phyloP scores from a whole-genome alignment of 2,113 vertebrate genomes.

The Ophiodon elongatus region DNA sequence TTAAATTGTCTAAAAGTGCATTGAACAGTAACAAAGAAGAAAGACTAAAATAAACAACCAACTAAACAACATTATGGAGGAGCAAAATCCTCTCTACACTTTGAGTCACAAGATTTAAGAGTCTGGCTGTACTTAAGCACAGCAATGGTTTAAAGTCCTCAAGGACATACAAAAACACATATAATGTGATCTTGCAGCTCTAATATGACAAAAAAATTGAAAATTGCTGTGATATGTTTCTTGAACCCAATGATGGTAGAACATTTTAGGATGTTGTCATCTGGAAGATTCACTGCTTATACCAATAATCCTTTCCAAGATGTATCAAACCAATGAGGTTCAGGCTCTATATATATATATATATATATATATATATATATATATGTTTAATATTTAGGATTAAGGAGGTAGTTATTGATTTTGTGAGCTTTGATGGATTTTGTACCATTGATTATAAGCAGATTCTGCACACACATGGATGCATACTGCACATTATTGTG shows the following conservation, averaged over 20 bases:
- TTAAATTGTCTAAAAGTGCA: too few species aligned
- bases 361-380: not conserved
- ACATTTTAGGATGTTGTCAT: not conserved
- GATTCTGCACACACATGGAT: constrained; percentile 22
- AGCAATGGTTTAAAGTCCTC: not conserved
- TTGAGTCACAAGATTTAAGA: constrained; percentile 1
- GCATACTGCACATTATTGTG: not conserved
- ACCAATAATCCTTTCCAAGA: not conserved
- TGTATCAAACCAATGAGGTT: constrained; percentile 14
- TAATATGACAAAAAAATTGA: not conserved
- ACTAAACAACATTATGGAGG: not conserved
- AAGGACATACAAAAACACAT: not conserved
- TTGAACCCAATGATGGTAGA: not conserved
- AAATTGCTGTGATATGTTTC: too few species aligned
- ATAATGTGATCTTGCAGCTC: not conserved
- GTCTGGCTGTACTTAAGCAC: not conserved
- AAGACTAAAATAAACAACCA: not conserved
- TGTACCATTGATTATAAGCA: constrained; percentile 33
- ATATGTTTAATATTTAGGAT: constrained; percentile 25
- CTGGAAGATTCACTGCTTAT: not conserved
- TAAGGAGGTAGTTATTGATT: constrained; percentile 43
- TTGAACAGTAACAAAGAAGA: not conserved
- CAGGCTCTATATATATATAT: constrained; percentile 25
- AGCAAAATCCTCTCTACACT: not conserved
- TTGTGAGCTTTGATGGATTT: constrained; percentile 43